Percentiles rank a stretch among this genome's conserved stretches.
Evolutionary conservation across 2,888 invertebrate genomes (phyloP).

Genomic region (Ennomos erosarius): DNA sequence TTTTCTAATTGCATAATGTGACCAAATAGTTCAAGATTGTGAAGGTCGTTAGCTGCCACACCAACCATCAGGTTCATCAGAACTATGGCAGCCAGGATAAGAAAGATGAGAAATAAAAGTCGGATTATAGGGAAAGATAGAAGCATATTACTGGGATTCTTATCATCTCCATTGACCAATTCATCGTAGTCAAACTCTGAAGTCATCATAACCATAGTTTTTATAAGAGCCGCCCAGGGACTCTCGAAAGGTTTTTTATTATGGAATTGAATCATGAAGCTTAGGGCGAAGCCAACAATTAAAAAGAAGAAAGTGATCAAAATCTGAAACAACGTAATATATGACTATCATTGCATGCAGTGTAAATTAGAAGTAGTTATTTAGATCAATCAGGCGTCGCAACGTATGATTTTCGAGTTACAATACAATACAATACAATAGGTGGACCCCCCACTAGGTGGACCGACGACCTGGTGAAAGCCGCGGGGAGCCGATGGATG

Average conservation of each 20-base stretch:
- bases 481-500: too few species aligned
- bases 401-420: too few species aligned
- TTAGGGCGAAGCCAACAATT: conserved; percentile 82
- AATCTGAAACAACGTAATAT: conserved; percentile 60
- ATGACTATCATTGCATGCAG: too few species aligned
- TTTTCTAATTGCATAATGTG: conserved; percentile 82
- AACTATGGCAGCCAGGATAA: conserved; percentile 82
- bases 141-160: conserved; percentile 52
- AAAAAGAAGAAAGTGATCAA: conserved; percentile 75
- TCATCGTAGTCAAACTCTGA: conserved; percentile 84
- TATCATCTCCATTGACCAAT: conserved; percentile 62
- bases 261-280: conserved; percentile 84
- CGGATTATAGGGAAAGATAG: conserved; percentile 67
- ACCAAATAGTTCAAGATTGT: conserved; percentile 81
- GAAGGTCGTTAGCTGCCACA: conserved; percentile 85
- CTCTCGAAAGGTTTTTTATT: conserved; percentile 76
- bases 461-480: too few species aligned
- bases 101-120: conserved; percentile 77
- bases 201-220: conserved; percentile 86
- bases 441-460: too few species aligned
- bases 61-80: conserved; percentile 86
- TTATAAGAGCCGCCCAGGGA: conserved; percentile 82
- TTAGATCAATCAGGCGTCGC: too few species aligned
- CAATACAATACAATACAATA: too few species aligned
- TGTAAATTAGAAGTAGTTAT: too few species aligned